These are phyloP conservation scores for Myotis yumanensis DNA, from an alignment of 2,113 vertebrate genomes.

Conservation along the genomic window DNA sequence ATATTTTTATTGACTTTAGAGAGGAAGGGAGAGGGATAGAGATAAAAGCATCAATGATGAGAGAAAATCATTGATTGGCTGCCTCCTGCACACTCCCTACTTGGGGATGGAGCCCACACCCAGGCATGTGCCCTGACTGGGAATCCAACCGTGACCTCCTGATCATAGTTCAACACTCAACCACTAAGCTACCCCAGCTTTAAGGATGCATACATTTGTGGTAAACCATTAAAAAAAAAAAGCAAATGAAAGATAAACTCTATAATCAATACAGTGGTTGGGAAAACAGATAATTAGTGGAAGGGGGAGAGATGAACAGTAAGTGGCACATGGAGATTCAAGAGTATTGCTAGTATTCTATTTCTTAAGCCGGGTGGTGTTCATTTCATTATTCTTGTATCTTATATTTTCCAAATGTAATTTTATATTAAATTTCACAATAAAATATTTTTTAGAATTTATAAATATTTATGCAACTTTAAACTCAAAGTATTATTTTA, in stretches of 20 bases:
- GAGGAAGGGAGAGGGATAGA: too few species aligned
- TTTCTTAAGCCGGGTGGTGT: not conserved
- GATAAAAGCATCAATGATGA: too few species aligned
- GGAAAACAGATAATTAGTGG: not conserved
- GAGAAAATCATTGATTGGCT: too few species aligned
- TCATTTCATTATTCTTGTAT: not conserved
- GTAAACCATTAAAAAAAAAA: not conserved
- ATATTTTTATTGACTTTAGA: too few species aligned
- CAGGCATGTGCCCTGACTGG: too few species aligned
- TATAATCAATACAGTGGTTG: not conserved
- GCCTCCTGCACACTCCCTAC: too few species aligned
- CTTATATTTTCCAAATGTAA: not conserved
- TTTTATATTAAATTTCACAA: conserved; percentile 22
- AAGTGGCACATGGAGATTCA: not conserved
- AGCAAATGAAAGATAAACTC: conserved; percentile 20
- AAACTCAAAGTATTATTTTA: conserved; percentile 84
- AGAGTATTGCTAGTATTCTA: not conserved
- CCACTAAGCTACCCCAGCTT: not conserved
- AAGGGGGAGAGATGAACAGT: not conserved
- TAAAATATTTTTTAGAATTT: conserved; percentile 13
- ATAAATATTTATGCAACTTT: conserved; percentile 23
- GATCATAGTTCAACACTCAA: too few species aligned
- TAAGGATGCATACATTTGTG: not conserved
- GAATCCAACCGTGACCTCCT: too few species aligned
- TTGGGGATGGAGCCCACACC: too few species aligned